These are phyloP conservation scores for Drosophila prostipennis DNA, from an alignment of 2,888 invertebrate genomes.

Conservation along the genomic window DNA sequence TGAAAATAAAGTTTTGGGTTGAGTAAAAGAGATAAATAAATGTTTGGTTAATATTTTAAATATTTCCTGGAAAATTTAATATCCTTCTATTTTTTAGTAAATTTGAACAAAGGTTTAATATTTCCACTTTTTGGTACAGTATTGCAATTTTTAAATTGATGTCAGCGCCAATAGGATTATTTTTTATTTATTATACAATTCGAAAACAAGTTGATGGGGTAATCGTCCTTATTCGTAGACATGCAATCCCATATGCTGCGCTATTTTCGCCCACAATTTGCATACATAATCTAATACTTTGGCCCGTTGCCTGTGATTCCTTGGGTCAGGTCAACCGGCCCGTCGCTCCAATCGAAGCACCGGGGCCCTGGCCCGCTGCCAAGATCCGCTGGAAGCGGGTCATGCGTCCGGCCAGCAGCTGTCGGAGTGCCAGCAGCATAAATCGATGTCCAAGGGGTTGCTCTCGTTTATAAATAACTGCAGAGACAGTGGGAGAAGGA, in stretches of 20 bases:
- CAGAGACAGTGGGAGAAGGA: slow-evolving; percentile 12
- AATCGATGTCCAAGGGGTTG: slow-evolving; percentile 48
- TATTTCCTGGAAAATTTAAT: too few species aligned
- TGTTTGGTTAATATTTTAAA: too few species aligned
- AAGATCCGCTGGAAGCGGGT: slow-evolving; percentile 32
- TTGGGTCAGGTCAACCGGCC: slow-evolving; percentile 34
- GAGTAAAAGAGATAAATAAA: too few species aligned
- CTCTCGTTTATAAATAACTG: slow-evolving; percentile 53
- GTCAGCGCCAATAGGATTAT: too few species aligned
- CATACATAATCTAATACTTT: slow-evolving; percentile 48
- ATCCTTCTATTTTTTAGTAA: too few species aligned
- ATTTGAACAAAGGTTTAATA: too few species aligned
- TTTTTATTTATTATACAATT: too few species aligned
- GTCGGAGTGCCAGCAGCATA: slow-evolving; percentile 31
- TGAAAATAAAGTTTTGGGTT: too few species aligned
- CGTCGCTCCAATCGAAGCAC: slow-evolving; percentile 1
- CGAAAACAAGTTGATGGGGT: not conserved
- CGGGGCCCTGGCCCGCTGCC: slow-evolving; percentile 23
- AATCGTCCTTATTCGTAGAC: slow-evolving; percentile 6
- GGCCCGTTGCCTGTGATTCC: slow-evolving; percentile 23
- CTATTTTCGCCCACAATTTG: slow-evolving; percentile 35
- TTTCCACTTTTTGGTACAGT: too few species aligned
- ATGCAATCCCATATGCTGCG: not conserved
- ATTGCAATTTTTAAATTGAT: too few species aligned
- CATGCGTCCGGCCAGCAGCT: slow-evolving; percentile 31